phyloP scores from a whole-genome alignment of 2,888 invertebrate genomes.

The Mesodorylaimus sp. region DNA sequence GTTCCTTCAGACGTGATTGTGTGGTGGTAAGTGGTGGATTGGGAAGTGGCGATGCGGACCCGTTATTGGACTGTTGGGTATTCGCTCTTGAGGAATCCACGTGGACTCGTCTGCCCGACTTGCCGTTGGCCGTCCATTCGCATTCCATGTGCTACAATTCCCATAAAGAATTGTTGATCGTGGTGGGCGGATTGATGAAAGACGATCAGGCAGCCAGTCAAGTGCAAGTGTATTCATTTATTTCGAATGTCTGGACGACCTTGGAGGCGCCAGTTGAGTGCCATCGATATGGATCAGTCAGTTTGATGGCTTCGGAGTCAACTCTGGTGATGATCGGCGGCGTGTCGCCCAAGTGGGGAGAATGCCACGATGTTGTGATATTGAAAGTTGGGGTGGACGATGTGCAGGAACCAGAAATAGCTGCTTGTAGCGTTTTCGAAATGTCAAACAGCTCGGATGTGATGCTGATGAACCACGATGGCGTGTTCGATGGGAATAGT shows the following conservation, averaged over 20 bases:
- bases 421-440: not conserved
- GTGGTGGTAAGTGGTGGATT: too few relatives aligned
- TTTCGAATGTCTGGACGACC: not conserved
- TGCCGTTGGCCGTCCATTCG: not conserved
- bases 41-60: too few relatives aligned
- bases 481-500: not conserved
- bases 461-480: not conserved
- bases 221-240: not conserved
- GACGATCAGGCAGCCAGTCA: not conserved
- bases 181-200: not conserved
- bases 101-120: not conserved
- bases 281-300: not conserved
- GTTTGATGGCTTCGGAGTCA: not conserved
- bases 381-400: not conserved
- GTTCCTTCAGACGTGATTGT: too few relatives aligned
- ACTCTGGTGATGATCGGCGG: not conserved
- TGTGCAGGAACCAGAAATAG: too few relatives aligned
- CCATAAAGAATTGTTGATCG: not conserved
- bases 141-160: not conserved
- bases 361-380: not conserved
- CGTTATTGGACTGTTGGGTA: not conserved
- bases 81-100: not conserved
- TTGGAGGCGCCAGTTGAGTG: not conserved
- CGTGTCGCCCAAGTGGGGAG: not conserved
- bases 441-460: not conserved